Evolutionary conservation across 1,140 invertebrate species (phyloP).

Genomic region (Drusus annulatus): DNA sequence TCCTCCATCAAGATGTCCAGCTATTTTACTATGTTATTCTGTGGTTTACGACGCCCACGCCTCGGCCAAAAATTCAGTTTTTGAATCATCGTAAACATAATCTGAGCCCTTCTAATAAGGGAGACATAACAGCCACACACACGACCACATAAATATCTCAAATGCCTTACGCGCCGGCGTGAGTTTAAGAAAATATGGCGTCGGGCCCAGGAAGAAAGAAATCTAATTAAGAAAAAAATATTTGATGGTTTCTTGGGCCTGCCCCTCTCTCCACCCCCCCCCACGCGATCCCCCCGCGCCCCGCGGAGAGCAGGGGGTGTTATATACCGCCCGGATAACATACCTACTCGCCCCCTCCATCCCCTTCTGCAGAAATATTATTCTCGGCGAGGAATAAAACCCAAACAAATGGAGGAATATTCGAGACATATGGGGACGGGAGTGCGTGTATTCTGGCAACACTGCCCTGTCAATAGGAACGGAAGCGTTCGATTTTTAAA

Average conservation of each 20-base stretch:
- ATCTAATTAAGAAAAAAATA: constrained; percentile 60
- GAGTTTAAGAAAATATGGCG: constrained; percentile 37
- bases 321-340: background rate
- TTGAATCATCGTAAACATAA: background rate
- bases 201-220: constrained; percentile 56
- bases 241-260: constrained; percentile 54
- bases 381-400: constrained; percentile 33
- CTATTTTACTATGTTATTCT: too few relatives aligned
- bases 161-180: constrained; percentile 10
- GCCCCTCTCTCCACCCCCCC: constrained; percentile 13
- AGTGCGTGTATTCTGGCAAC: constrained; percentile 14
- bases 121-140: background rate
- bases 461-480: constrained; percentile 34
- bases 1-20: too few relatives aligned
- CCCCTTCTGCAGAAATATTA: constrained; percentile 23
- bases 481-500: constrained; percentile 40
- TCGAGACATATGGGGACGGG: constrained; percentile 33
- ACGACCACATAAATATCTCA: background rate
- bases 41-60: too few relatives aligned
- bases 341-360: background rate
- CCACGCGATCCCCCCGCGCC: background rate
- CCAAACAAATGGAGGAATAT: constrained; percentile 34
- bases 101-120: background rate
- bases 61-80: background rate
- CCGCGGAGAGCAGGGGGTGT: background rate